Evolutionary conservation across 2,797 vertebrate genomes (phyloP).

Genomic region (Sebastes taczanowskii): DNA sequence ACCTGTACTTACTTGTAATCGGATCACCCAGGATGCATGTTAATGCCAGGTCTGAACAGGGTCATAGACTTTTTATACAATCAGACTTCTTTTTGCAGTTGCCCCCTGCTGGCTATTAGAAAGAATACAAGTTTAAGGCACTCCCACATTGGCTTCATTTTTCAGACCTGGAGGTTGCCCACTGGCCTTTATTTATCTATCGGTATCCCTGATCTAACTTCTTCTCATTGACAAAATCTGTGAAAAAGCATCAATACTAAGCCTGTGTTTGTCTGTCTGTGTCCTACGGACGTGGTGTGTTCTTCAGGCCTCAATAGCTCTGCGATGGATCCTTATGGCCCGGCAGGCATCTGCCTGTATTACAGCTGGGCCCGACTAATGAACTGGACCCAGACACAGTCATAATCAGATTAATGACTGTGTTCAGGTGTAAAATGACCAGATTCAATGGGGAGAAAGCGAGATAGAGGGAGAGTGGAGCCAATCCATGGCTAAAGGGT

Average conservation of each 20-base stretch:
- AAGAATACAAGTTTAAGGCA: too few relatives aligned
- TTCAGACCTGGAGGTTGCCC: too few relatives aligned
- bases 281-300: slow-evolving; percentile 53
- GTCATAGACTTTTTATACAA: too few relatives aligned
- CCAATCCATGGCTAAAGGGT: slow-evolving; percentile 50
- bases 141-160: too few relatives aligned
- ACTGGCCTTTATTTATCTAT: background rate
- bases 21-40: too few relatives aligned
- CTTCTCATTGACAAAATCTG: background rate
- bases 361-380: slow-evolving; percentile 79
- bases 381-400: slow-evolving; percentile 78
- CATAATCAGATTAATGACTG: slow-evolving; percentile 81
- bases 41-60: too few relatives aligned
- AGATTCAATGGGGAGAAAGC: slow-evolving; percentile 73
- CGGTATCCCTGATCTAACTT: background rate
- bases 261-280: slow-evolving; percentile 26
- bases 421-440: slow-evolving; percentile 76
- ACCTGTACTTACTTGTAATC: too few relatives aligned
- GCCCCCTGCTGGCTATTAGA: too few relatives aligned
- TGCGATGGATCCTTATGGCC: slow-evolving; percentile 77
- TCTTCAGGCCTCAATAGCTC: slow-evolving; percentile 78
- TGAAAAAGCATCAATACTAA: background rate
- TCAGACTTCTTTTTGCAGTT: too few relatives aligned
- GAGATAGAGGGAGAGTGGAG: slow-evolving; percentile 33
- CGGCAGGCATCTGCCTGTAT: slow-evolving; percentile 77